phyloP scores from a whole-genome alignment of 2,113 vertebrate species.

The Megaceryle torquata region DNA sequence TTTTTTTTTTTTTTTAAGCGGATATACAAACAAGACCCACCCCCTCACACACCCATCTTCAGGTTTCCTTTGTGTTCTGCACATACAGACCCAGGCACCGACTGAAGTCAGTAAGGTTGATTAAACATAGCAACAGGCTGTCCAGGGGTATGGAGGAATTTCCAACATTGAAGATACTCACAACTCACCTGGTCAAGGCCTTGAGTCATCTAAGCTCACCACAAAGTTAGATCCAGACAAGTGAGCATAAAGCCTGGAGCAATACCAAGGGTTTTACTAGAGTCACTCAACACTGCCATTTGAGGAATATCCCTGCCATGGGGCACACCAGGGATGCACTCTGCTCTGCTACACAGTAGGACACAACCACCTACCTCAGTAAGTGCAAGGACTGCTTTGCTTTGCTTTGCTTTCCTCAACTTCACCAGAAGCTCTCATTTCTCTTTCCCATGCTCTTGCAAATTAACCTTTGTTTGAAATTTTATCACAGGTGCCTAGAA shows the following conservation, averaged over 20 bases:
- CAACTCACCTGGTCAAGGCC: neutral
- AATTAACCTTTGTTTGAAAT: neutral
- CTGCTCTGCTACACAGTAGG: neutral
- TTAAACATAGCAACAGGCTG: neutral
- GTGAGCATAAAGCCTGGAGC: neutral
- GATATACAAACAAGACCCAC: neutral
- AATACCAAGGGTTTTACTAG: neutral
- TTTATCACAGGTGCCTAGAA: neutral
- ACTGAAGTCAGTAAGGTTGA: neutral
- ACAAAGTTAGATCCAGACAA: neutral
- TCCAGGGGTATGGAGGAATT: neutral
- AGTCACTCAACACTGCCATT: neutral
- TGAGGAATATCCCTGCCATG: neutral
- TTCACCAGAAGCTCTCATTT: neutral
- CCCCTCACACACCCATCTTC: neutral
- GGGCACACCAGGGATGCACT: fast-evolving
- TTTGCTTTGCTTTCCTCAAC: neutral
- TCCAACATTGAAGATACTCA: neutral
- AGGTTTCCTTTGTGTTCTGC: neutral
- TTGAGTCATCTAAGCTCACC: neutral
- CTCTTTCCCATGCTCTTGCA: fast-evolving
- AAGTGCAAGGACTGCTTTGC: neutral
- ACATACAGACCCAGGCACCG: neutral
- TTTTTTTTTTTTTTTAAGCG: neutral
- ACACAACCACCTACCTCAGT: no score